Conservation (phyloP, 2,888 invertebrate genomes). For the Leistus spinibarbis region DNA sequence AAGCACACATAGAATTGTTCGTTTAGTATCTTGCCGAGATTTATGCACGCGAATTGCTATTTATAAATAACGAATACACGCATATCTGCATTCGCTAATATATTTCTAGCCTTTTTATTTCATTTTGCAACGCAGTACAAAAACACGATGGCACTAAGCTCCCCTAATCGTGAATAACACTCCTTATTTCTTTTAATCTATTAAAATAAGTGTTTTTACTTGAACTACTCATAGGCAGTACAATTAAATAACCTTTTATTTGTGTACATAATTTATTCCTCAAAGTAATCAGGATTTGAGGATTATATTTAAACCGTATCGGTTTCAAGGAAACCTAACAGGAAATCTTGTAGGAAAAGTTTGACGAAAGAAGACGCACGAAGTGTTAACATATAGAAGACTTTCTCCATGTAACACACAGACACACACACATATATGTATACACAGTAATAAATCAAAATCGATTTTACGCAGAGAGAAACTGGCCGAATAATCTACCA, state of each 20-base stretch:
- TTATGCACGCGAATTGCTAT: background rate
- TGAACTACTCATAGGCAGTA: too few relatives aligned
- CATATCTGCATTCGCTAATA: background rate
- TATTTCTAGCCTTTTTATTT: background rate
- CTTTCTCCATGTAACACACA: background rate
- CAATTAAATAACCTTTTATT: too few relatives aligned
- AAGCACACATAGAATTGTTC: background rate
- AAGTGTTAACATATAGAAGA: background rate
- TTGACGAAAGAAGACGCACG: background rate
- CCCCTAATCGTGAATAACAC: background rate
- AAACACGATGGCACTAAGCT: background rate
- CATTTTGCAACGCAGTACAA: background rate
- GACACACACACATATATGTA: background rate
- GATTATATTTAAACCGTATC: background rate
- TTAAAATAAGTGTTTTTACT: too few relatives aligned
- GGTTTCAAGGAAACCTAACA: background rate
- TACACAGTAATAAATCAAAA: slow-evolving; percentile 1
- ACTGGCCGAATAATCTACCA: slow-evolving; percentile 6
- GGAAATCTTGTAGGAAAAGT: background rate
- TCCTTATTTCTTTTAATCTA: too few relatives aligned
- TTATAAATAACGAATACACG: background rate
- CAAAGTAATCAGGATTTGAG: too few relatives aligned
- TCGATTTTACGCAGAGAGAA: background rate
- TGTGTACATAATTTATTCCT: too few relatives aligned
- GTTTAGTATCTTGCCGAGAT: background rate